Conservation (phyloP, 2,888 invertebrate genomes). For the Clunio marinus region DNA sequence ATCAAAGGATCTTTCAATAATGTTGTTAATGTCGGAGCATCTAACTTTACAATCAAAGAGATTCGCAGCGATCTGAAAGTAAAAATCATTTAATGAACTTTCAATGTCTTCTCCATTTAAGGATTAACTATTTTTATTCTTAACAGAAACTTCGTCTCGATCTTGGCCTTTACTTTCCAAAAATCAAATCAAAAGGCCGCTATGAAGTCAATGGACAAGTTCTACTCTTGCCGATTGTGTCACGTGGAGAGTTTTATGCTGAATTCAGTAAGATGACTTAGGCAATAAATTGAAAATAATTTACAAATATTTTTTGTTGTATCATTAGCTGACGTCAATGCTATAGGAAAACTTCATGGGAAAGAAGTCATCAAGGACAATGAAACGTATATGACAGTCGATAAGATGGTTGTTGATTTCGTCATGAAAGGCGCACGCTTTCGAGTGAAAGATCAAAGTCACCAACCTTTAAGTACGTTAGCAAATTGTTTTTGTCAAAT, state of each 20-base stretch:
- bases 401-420: conserved; percentile 66
- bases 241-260: conserved; percentile 77
- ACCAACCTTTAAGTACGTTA: conserved; percentile 66
- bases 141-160: conserved; percentile 61
- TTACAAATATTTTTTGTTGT: conserved; percentile 31
- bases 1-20: conserved; percentile 70
- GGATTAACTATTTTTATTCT: conserved; percentile 48
- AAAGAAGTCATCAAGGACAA: conserved; percentile 59
- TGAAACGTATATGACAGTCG: conserved; percentile 64
- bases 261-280: conserved; percentile 67
- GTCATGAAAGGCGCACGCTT: conserved; percentile 65
- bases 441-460: conserved; percentile 66
- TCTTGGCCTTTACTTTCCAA: conserved; percentile 53
- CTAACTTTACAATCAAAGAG: conserved; percentile 67
- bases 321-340: conserved; percentile 64
- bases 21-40: conserved; percentile 70
- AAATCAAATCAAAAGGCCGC: conserved; percentile 55
- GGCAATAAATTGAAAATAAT: conserved; percentile 25
- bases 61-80: conserved; percentile 56
- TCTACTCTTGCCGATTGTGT: conserved; percentile 70
- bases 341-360: conserved; percentile 66
- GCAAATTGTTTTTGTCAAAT: background rate
- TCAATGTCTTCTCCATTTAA: conserved; percentile 15
- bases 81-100: background rate
- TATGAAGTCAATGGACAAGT: conserved; percentile 76